Evolutionary conservation across 2,888 invertebrate genomes (phyloP).

Genomic region (Rhingia rostrata): DNA sequence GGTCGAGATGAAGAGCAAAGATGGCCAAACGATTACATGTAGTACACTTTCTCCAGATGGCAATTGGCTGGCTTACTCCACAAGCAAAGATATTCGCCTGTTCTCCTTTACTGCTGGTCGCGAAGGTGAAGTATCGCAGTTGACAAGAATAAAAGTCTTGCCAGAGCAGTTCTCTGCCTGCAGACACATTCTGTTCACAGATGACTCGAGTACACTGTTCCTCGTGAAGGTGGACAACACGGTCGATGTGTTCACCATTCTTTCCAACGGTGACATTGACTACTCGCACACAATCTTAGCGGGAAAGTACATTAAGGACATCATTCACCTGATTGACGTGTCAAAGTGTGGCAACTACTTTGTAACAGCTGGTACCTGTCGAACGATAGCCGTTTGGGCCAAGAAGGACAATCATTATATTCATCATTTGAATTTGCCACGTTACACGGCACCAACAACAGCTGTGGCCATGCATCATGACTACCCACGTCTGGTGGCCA

Average conservation of each 20-base stretch:
- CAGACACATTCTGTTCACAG: conserved; percentile 82
- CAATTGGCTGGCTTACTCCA: conserved; percentile 90
- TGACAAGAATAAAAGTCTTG: conserved; percentile 81
- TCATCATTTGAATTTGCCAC: conserved; percentile 87
- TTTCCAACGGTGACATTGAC: conserved; percentile 79
- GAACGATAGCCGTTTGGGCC: conserved; percentile 88
- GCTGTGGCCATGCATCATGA: conserved; percentile 88
- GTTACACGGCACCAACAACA: conserved; percentile 87
- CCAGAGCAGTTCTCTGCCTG: conserved; percentile 81
- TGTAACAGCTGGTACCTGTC: conserved; percentile 87
- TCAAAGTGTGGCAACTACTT: conserved; percentile 86
- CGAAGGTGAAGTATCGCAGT: conserved; percentile 75
- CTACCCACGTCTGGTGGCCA: conserved; percentile 86
- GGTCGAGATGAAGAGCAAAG: conserved; percentile 87
- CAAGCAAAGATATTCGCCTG: conserved; percentile 86
- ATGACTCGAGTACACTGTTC: conserved; percentile 82
- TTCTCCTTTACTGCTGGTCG: conserved; percentile 79
- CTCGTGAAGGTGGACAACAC: conserved; percentile 81
- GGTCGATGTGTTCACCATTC: conserved; percentile 82
- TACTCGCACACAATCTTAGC: conserved; percentile 81
- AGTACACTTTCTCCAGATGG: conserved; percentile 89
- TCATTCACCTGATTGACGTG: conserved; percentile 84
- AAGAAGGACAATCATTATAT: conserved; percentile 81
- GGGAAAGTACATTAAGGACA: conserved; percentile 83
- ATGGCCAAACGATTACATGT: conserved; percentile 87